Base-by-base conservation (phyloP, 1,140 invertebrate genomes). In the Megathymus violae region DNA sequence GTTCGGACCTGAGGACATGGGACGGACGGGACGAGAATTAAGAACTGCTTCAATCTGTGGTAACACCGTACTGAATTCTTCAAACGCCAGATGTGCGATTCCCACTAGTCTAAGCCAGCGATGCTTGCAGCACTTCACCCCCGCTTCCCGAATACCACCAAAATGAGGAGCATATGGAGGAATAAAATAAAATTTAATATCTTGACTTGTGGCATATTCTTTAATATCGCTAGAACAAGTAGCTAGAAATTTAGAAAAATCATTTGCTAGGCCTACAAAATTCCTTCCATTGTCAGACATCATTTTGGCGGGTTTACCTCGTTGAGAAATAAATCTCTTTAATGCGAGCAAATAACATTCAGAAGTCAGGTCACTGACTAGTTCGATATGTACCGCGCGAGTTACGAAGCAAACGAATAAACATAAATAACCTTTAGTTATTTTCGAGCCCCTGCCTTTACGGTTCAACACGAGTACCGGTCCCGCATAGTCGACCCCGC, bases 101-200 rank as follows among this genome's bases (percentile, higher is more conserved):
- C 22, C 22, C 3, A 48, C 13, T 27, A 22, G n/a, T 10, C 44
- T 25, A 1, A 27, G 19, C 9, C 31, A 11, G 11, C 27, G 44
- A 19, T 56, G 38, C n/a, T 56, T 41, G 9, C 36, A 41, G 4
- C 16, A 41, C 13, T 27, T 25, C 13, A 47, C 16, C 10, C 15
- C 19, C n/a, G n/a, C n/a, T n/a, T n/a, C n/a, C n/a, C n/a, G n/a
- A n/a, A n/a, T n/a, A n/a, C n/a, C n/a, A n/a, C n/a, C n/a, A n/a
- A n/a, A n/a, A n/a, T n/a, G n/a, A n/a, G n/a, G n/a, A n/a, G n/a
- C n/a, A n/a, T n/a, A 44, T 1, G 54, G 54, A 4, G 54, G 54
- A 27, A 27, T 44, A 40, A 59, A 61, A 17, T 25, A 15, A 41
- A 61, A 61, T 7, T 54, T 66, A 48, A 66, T 66, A 16, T 46